These are phyloP conservation scores for Heterodera carotae DNA, from an alignment of 1,140 invertebrate species.

Conservation along the genomic window DNA sequence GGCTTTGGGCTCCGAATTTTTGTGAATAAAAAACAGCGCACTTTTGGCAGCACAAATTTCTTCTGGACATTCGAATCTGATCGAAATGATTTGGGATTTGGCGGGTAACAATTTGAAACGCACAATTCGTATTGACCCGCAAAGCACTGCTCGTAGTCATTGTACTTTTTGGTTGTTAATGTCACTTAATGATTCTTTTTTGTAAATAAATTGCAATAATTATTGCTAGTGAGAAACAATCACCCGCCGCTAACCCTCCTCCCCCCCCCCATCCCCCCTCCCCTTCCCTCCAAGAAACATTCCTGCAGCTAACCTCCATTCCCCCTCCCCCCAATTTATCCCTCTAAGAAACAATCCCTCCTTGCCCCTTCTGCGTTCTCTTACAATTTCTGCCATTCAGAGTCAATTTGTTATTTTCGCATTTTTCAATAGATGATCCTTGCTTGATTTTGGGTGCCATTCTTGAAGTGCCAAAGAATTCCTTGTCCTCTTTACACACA, in stretches of 20 bases:
- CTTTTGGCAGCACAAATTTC: not conserved
- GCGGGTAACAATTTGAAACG: not conserved
- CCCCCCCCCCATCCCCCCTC: too few species aligned
- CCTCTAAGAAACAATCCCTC: too few species aligned
- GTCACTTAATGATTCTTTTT: not conserved
- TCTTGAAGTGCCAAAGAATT: not conserved
- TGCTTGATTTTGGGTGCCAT: not conserved
- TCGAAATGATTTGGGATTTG: not conserved
- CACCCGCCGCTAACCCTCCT: too few species aligned
- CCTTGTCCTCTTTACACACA: constrained; percentile 10
- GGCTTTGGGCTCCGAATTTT: not conserved
- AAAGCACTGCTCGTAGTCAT: not conserved
- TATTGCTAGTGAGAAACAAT: too few species aligned
- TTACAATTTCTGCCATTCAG: not conserved
- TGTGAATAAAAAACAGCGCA: not conserved
- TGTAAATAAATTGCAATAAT: too few species aligned
- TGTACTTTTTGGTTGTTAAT: not conserved
- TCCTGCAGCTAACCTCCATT: too few species aligned
- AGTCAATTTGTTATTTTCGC: not conserved
- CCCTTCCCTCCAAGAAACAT: too few species aligned
- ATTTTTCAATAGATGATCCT: not conserved
- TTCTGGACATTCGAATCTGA: not conserved
- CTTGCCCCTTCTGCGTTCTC: not conserved
- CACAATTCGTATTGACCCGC: not conserved
- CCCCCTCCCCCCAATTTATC: too few species aligned